Evolutionary conservation across 2,888 invertebrate species (phyloP), one percentile per base, ranked within the genome.

Genomic region (Limnephilus marmoratus): DNA sequence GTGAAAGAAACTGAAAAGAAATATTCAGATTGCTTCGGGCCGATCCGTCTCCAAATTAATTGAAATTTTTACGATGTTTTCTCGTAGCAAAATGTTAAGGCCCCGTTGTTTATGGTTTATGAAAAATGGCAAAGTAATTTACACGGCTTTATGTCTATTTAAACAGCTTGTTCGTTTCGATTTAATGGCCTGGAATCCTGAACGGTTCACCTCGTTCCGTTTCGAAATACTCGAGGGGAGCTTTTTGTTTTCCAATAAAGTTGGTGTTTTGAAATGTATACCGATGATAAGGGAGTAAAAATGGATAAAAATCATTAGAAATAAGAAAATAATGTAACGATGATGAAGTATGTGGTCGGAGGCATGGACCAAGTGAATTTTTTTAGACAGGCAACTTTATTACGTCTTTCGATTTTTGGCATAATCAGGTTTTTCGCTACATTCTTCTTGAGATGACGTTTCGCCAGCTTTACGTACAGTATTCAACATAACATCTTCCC

Each of bases 161-260:
- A 83, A 83, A 83, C 37, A 83, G 83, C 37, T 41, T 83, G 83
- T 83, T 83, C 83, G n/a, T 83, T 83, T 83, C 24, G 34, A 83
- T 83, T 83, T 83, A 83, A 83, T 83, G 18, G 37, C 18, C 9
- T 18, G 83, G 34, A 24, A 68, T 68, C n/a, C 68, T n/a, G n/a
- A 68, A 68, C 5, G 68, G 5, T 68, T 68, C 68, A 68, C 24
- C 68, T 9, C 5, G 68, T 68, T n/a, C 5, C 24, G 45, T 3
- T 49, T 9, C 18, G 24, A 24, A 68, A 24, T n/a, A 68, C 68
- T 68, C 68, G 24, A 24, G n/a, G 24, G 24, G 24, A 68, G 68
- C 68, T 68, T n/a, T 68, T 68, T 7, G 24, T 68, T 68, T 68
- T 68, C 24, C 9, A 68, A 68, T 24, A 68, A 68, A 68, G 24